These are phyloP conservation scores for Xiphophorus birchmanni DNA, from an alignment of 2,797 vertebrate genomes.

Conservation along the genomic window DNA sequence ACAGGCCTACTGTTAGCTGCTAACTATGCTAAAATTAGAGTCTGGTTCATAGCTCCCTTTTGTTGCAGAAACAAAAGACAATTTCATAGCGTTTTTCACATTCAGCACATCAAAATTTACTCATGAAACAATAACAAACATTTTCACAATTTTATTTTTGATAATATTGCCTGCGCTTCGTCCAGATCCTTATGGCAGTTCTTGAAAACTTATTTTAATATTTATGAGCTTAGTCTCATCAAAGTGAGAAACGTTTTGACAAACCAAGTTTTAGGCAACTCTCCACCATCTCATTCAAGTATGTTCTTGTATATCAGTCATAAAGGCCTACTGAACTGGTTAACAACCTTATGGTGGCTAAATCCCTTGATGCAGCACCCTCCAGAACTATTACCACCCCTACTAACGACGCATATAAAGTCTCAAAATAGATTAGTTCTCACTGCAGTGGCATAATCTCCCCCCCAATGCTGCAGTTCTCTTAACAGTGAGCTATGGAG, in stretches of 20 bases:
- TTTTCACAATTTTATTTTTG: not conserved
- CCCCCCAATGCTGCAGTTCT: not conserved
- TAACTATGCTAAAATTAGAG: not conserved
- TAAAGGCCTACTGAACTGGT: not conserved
- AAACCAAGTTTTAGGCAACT: not conserved
- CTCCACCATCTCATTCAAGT: not conserved
- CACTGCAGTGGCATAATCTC: not conserved
- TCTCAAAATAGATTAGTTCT: not conserved
- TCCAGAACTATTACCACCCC: not conserved
- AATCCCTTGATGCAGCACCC: not conserved
- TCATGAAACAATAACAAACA: not conserved
- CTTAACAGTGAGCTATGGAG: not conserved
- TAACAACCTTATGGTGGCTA: not conserved
- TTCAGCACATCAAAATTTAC: not conserved
- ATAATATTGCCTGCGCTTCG: not conserved
- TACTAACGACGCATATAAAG: not conserved
- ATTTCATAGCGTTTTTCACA: not conserved
- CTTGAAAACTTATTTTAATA: not conserved
- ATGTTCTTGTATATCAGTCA: not conserved
- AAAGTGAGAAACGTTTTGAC: not conserved
- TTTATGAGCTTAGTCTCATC: not conserved
- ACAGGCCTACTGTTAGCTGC: not conserved
- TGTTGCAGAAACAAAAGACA: not conserved
- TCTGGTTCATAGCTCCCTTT: not conserved
- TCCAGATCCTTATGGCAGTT: not conserved